phyloP scores from a whole-genome alignment of 2,888 invertebrate species.

The Unio pictorum region DNA sequence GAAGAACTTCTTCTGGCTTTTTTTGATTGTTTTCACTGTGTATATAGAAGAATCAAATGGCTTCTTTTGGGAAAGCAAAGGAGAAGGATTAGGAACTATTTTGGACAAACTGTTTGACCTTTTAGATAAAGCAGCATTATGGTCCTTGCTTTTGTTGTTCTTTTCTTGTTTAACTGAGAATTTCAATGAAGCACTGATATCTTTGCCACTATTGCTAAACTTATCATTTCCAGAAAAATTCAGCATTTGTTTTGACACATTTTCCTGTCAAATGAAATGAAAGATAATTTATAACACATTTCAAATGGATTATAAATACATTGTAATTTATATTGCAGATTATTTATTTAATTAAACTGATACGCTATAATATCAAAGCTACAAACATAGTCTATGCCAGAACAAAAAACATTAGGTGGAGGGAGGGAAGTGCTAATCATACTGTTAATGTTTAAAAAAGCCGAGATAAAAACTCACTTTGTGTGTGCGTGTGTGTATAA shows the following conservation, averaged over 20 bases:
- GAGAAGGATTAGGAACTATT: constrained; percentile 21
- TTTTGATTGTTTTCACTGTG: neutral
- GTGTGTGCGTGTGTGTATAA: too few relatives aligned
- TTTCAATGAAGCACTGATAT: constrained; percentile 9
- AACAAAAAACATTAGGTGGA: too few relatives aligned
- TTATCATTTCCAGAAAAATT: constrained; percentile 22
- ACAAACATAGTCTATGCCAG: too few relatives aligned
- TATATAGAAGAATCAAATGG: constrained; percentile 11
- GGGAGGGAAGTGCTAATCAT: too few relatives aligned
- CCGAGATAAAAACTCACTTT: too few relatives aligned
- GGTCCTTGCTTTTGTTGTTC: constrained; percentile 3
- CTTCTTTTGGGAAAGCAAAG: constrained; percentile 12
- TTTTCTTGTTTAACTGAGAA: constrained; percentile 3
- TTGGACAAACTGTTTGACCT: constrained; percentile 13
- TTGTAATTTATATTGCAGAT: neutral
- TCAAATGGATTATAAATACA: neutral
- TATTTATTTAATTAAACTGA: too few relatives aligned
- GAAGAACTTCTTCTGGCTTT: neutral
- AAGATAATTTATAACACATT: neutral
- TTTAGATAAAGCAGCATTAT: constrained; percentile 7
- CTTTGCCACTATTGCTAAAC: constrained; percentile 5
- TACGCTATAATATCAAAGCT: too few relatives aligned
- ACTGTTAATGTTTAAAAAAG: too few relatives aligned
- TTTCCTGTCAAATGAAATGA: constrained; percentile 19
- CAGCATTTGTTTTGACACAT: constrained; percentile 13